Conservation (phyloP, 1,140 invertebrate species). For the Dreissena rostriformis region DNA sequence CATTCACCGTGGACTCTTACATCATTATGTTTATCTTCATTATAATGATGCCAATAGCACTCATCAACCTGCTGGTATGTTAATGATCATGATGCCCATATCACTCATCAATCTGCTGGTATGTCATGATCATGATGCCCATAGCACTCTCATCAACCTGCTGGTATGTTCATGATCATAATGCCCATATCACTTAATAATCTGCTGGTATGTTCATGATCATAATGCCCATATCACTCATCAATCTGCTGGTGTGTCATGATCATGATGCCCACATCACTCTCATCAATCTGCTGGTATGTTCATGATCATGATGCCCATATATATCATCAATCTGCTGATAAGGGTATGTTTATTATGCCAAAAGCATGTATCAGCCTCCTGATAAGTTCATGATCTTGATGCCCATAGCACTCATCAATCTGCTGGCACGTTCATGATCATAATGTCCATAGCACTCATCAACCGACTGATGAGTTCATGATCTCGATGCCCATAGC, state of each 20-base stretch:
- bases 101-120: no score
- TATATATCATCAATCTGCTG: conserved; percentile 75
- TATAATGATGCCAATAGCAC: conserved; percentile 71
- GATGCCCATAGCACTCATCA: conserved; percentile 74
- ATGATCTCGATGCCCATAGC: no score
- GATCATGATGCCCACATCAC: no score
- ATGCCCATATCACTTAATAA: conserved; percentile 76
- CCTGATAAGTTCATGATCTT: conserved; percentile 72
- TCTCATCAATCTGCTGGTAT: no score
- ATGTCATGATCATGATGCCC: no score
- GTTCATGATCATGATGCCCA: conserved; percentile 72
- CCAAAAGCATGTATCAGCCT: conserved; percentile 74
- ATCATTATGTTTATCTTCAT: conserved; percentile 68
- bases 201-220: conserved; percentile 67
- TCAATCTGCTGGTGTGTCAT: no score
- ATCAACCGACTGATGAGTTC: conserved; percentile 75
- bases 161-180: no score
- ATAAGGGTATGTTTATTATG: conserved; percentile 72
- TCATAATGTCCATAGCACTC: conserved; percentile 72
- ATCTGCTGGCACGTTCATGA: conserved; percentile 73
- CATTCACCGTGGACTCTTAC: conserved; percentile 65
- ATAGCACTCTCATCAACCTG: no score
- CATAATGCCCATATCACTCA: no score
- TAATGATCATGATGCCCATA: no score
- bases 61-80: conserved; percentile 77